Percentiles rank a stretch among this genome's conserved stretches.
Evolutionary conservation across 2,888 invertebrate genomes (phyloP).

Genomic region (Strigamia maritima): DNA sequence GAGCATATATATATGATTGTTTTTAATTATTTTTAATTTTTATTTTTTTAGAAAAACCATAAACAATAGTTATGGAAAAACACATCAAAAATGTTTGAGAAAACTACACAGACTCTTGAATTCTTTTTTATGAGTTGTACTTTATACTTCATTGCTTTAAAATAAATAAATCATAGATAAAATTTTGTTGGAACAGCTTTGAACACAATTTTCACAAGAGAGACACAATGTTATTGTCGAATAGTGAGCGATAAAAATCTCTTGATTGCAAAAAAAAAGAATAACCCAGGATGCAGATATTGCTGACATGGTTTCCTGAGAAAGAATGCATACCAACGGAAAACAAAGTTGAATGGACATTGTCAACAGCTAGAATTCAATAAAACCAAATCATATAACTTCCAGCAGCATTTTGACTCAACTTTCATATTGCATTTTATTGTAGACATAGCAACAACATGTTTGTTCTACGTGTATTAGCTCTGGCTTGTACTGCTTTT

Average conservation of each 20-base stretch:
- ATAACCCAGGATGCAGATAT: background rate
- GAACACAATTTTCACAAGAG: background rate
- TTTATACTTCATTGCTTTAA: no score
- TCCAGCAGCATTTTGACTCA: background rate
- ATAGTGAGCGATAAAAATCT: background rate
- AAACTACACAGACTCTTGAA: no score
- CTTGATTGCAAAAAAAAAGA: background rate
- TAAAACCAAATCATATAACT: background rate
- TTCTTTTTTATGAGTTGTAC: no score
- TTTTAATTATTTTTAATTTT: background rate
- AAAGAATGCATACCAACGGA: background rate
- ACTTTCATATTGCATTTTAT: background rate
- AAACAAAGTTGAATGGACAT: slow-evolving; percentile 14
- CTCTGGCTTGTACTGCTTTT: background rate
- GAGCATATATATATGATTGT: background rate
- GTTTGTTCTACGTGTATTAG: background rate
- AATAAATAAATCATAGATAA: no score
- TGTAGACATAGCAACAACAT: background rate
- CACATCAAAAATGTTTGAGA: background rate
- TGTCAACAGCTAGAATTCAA: background rate
- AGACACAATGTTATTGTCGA: background rate
- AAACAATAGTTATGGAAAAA: background rate
- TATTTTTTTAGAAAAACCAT: background rate
- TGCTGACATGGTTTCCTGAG: background rate
- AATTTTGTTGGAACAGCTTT: background rate